Evolutionary conservation across 1,140 invertebrate genomes (phyloP).

Genomic region (Zaprionus capensis): DNA sequence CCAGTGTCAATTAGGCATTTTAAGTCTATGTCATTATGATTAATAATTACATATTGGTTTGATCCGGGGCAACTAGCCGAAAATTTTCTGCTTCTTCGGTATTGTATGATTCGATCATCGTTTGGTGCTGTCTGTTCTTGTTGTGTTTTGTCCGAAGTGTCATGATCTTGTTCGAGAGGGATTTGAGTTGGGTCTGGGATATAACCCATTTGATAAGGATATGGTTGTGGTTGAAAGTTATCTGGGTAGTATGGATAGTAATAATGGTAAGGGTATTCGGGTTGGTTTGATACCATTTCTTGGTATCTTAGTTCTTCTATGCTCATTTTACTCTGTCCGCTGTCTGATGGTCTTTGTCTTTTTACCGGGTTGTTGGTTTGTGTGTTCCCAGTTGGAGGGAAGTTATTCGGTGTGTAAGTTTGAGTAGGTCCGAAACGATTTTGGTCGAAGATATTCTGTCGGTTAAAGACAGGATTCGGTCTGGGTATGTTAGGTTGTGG

Average conservation of each 20-base stretch:
- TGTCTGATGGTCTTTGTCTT: constrained; percentile 6
- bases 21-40: background rate
- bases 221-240: background rate
- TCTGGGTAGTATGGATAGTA: background rate
- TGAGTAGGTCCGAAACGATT: constrained; percentile 4
- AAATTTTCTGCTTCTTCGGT: constrained; percentile 8
- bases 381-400: background rate
- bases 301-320: background rate
- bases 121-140: background rate
- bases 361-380: constrained; percentile 4
- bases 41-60: constrained; percentile 7
- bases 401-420: background rate
- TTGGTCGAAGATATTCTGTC: constrained; percentile 5
- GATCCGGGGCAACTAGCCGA: constrained; percentile 11
- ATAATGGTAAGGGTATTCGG: constrained; percentile 1
- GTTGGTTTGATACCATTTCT: background rate
- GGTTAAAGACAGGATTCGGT: background rate
- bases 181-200: background rate
- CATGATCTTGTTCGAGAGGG: background rate
- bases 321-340: background rate
- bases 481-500: too few relatives aligned
- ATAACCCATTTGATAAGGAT: background rate
- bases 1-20: constrained; percentile 6
- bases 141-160: background rate
- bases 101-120: background rate